These are phyloP conservation scores for Centrocercus urophasianus DNA, from an alignment of 2,113 vertebrate species.

Conservation along the genomic window DNA sequence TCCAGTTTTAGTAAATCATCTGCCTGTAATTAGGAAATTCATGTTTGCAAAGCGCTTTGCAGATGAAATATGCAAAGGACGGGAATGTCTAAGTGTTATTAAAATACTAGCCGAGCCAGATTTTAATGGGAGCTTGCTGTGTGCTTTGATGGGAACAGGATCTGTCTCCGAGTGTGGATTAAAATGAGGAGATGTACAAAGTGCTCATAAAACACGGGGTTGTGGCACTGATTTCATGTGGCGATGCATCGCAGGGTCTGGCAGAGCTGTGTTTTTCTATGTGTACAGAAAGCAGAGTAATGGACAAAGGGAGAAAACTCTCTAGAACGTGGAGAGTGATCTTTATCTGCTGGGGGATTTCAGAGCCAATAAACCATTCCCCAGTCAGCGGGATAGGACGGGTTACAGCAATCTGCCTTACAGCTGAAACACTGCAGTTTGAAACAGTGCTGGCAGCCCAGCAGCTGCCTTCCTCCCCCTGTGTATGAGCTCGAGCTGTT, in stretches of 20 bases:
- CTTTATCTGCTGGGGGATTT: neutral
- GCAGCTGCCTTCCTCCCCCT: neutral
- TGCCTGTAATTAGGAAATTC: conserved; percentile 62
- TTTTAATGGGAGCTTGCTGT: conserved; percentile 55
- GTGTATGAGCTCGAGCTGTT: neutral
- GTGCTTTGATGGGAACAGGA: conserved; percentile 48
- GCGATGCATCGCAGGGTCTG: neutral
- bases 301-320: neutral
- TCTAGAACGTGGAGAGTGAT: neutral
- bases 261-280: accelerated
- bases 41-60: conserved; percentile 43
- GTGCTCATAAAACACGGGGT: neutral
- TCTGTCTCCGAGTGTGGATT: neutral
- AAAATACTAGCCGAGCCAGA: conserved; percentile 64
- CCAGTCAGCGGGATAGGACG: accelerated
- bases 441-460: neutral
- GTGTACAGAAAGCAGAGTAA: accelerated
- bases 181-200: conserved; percentile 14
- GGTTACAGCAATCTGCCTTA: accelerated
- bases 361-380: neutral
- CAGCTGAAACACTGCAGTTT: neutral
- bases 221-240: neutral
- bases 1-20: conserved; percentile 62
- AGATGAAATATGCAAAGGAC: conserved; percentile 58
- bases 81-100: conserved; percentile 58